Base-by-base conservation (phyloP, 2,113 vertebrate genomes). In the Damaliscus lunatus region DNA sequence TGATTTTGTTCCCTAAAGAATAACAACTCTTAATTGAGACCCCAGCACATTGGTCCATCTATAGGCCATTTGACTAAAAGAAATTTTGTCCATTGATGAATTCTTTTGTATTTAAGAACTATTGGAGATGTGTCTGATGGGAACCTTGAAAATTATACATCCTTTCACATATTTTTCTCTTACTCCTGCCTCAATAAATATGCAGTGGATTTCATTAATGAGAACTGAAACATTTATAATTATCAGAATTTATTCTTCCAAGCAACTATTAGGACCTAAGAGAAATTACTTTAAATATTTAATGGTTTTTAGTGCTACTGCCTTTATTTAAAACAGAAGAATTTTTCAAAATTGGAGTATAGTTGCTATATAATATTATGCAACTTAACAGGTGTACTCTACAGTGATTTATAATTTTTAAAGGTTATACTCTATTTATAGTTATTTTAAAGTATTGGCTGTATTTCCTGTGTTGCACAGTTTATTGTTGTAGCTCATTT, bases 1-100 rank as follows among this genome's bases (percentile, higher is more conserved):
- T 87, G 62, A 62, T 93, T 97, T 97, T 95, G 80, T 96, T 97
- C 15, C n/a, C n/a, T 88, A 25, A 91, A 87, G 62, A 96, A 87
- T 29, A 74, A 43, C 46, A 74, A n/a, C 15, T 85, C 84, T 93
- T 92, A 67, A 67, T 46, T 95, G 91, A 88, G 93, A 91, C 50
- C 25, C 33, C 27, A 33, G 31, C 43, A 92, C 33, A 31, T 84
- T 33, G 82, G 43, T 74, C 67, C 57, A 74, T 60, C 27, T 83
- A 10, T 27, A 50, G 23, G 27, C 40, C 33, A 17, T 82, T 86
- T 50, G 43, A 27, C 29, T 53, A 57, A 78, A 36, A 74, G 43
- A 55, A 89, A 40, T 93, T 96, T 93, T 94, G 46, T 89, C 16
- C 52, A 53, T 53, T 59, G 52, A 55, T 92, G 57, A 62, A 36